A percentile compares a stretch with the other conserved stretches of the same genome.
These are phyloP conservation scores for Antennarius maculatus DNA, from an alignment of 2,797 vertebrate genomes.

Conservation along the genomic window DNA sequence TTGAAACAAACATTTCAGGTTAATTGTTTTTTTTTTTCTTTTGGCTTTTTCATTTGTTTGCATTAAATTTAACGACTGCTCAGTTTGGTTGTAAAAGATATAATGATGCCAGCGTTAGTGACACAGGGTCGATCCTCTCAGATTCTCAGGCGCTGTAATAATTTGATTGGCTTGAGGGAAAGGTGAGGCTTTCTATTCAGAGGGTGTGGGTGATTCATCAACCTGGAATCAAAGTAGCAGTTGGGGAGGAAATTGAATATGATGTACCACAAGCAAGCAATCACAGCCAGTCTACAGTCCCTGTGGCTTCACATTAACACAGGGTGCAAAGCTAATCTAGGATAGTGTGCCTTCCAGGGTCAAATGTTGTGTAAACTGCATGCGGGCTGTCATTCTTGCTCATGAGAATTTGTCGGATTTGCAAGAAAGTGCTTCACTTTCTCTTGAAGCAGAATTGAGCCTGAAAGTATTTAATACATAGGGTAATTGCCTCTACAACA, in stretches of 20 bases:
- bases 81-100: slow-evolving; percentile 51
- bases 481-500: neutral
- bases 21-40: slow-evolving; percentile 14
- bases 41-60: slow-evolving; percentile 22
- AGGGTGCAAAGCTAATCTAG: slow-evolving; percentile 74
- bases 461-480: slow-evolving; percentile 36
- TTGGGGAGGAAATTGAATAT: slow-evolving; percentile 80
- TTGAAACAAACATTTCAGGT: slow-evolving; percentile 17
- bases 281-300: slow-evolving; percentile 56
- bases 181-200: slow-evolving; percentile 68
- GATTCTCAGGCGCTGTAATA: slow-evolving; percentile 62
- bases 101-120: slow-evolving; percentile 70
- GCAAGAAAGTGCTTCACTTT: slow-evolving; percentile 55
- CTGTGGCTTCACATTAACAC: slow-evolving; percentile 75
- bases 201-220: slow-evolving; percentile 71
- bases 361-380: slow-evolving; percentile 65
- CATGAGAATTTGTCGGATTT: slow-evolving; percentile 64
- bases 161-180: slow-evolving; percentile 75
- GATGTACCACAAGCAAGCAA: slow-evolving; percentile 75
- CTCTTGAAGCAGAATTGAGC: slow-evolving; percentile 41
- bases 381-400: slow-evolving; percentile 70
- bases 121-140: slow-evolving; percentile 63
- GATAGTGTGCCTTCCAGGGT: slow-evolving; percentile 60
- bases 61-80: slow-evolving; percentile 16
- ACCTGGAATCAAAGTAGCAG: slow-evolving; percentile 71